Evolutionary conservation across 2,797 vertebrate species (phyloP), one percentile per base, ranked within the genome.

Genomic region (Enteromius afrohamiltoni): DNA sequence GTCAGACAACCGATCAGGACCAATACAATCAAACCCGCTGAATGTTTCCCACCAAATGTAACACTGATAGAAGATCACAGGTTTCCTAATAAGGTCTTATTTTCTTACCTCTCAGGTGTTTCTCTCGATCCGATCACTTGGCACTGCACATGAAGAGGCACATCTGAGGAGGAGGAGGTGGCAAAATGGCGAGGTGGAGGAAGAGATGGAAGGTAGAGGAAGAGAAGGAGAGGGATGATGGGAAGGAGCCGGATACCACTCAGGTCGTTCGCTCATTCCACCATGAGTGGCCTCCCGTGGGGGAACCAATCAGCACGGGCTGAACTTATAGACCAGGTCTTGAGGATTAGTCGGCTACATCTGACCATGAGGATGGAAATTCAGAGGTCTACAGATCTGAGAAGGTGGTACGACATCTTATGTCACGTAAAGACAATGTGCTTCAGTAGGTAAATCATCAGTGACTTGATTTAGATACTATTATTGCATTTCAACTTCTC

Each of bases 61-160:
- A 47, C 70, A 82, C 79, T 84, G 19, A 26, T 76, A 42, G 53
- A 60, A 40, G 0, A 3, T 51, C 60, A 34, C 53, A 10, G n/a
- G 8, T 47, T 76, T 11, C 26, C 40, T 73, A 29, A 77, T 71
- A 9, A 16, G 23, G 65, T 29, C 3, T 21, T 49, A 29, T 53
- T 62, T 21, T 16, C 74, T 65, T 78, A n/a, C 37, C 89, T 92
- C 85, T 93, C 94, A 99, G 98, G 95, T 99, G 98, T 95, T 99
- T 99, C 94, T 99, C 98, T 83, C 96, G 98, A 93, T 99, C 98
- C 77, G 98, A 99, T 93, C 98, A 99, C 93, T 97, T 99, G 87
- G 98, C 98, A 73, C 96, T 99, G 88, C 98, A 99, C 91, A 99
- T 99, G 98, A 99, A 99, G 94, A 96, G 98, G 94, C 98, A 99